Conservation (phyloP, 53 echinoderm and acorn worm genomes). For the Pentamera pediparva region DNA sequence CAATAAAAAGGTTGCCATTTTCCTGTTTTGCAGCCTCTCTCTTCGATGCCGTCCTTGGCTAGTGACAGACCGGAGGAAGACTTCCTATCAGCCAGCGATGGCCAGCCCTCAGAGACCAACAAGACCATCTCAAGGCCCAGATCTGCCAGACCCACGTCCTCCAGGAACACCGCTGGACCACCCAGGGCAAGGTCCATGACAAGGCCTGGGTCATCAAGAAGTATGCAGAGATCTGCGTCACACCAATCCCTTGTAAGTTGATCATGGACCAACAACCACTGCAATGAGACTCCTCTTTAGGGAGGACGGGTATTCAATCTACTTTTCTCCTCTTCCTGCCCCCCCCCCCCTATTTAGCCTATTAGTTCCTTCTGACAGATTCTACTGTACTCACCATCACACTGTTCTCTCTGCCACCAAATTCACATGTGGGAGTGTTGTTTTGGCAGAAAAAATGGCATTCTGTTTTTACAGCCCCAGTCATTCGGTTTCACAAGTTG, state of each 20-base stretch:
- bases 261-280: no score
- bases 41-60: slow-evolving; percentile 79
- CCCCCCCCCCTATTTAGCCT: no score
- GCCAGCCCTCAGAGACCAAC: slow-evolving; percentile 27
- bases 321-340: no score
- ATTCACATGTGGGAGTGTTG: no score
- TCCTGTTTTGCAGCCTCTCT: slow-evolving; percentile 56
- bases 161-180: slow-evolving; percentile 22
- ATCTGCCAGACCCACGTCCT: slow-evolving; percentile 50
- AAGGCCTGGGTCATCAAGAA: slow-evolving; percentile 63
- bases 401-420: no score
- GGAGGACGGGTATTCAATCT: no score
- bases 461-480: no score
- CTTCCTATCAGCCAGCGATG: neutral
- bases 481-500: no score
- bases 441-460: no score
- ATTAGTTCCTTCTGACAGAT: no score
- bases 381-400: no score
- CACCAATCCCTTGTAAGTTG: slow-evolving; percentile 24
- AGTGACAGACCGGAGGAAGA: slow-evolving; percentile 49
- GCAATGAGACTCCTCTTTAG: no score
- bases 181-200: slow-evolving; percentile 69
- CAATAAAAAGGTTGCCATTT: neutral
- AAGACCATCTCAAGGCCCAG: slow-evolving; percentile 47
- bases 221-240: slow-evolving; percentile 19